A percentile compares a stretch with the other conserved stretches of the same genome.
These are phyloP conservation scores for Clamator glandarius DNA, from an alignment of 2,797 vertebrate species.

Conservation along the genomic window DNA sequence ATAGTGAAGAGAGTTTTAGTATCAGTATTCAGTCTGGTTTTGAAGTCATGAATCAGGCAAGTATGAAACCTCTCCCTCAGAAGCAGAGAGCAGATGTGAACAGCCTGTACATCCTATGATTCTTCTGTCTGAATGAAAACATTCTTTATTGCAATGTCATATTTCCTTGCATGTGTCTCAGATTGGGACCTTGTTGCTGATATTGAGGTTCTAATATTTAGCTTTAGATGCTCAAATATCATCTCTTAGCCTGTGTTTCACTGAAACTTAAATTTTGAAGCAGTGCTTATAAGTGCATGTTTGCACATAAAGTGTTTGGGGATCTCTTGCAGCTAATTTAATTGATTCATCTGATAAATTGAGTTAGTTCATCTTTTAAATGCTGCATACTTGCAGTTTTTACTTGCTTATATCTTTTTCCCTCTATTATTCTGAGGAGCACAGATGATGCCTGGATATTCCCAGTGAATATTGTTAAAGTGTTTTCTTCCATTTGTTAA, in stretches of 20 bases:
- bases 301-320: neutral
- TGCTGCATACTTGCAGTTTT: neutral
- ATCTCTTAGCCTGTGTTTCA: neutral
- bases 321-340: neutral
- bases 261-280: neutral
- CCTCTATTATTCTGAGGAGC: neutral
- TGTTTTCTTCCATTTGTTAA: neutral
- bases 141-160: neutral
- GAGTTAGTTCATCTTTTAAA: neutral
- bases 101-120: neutral
- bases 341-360: neutral
- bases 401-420: neutral
- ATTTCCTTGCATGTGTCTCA: neutral
- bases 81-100: neutral
- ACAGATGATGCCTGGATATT: neutral
- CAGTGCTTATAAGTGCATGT: neutral
- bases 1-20: conserved; percentile 98
- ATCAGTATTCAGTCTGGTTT: conserved; percentile 98
- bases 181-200: neutral
- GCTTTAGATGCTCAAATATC: neutral
- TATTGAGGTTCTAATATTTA: neutral
- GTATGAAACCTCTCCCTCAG: neutral
- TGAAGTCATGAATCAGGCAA: conserved; percentile 95
- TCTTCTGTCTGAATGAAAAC: neutral
- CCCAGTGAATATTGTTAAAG: neutral